Conservation (phyloP, 2,888 invertebrate genomes). For the Heliothis peltigera region DNA sequence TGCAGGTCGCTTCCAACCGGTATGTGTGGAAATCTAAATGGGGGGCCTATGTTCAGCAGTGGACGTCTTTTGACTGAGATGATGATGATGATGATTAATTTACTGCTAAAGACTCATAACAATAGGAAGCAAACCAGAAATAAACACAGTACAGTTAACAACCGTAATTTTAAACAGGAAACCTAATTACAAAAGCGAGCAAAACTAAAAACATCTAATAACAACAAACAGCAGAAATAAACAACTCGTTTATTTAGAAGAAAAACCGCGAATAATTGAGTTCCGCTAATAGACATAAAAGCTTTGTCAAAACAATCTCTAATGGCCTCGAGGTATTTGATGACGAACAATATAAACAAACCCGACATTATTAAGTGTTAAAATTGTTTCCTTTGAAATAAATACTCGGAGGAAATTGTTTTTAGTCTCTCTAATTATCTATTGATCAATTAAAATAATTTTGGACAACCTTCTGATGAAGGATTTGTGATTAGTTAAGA, state of each 20-base stretch:
- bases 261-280: conserved; percentile 29
- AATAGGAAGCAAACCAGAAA: no score
- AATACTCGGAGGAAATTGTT: conserved; percentile 24
- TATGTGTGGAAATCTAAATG: no score
- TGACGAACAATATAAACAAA: conserved; percentile 32
- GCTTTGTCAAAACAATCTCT: conserved; percentile 43
- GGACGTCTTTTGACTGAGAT: no score
- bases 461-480: not conserved
- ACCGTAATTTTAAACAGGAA: not conserved
- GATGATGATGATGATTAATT: no score
- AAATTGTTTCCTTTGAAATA: conserved; percentile 46
- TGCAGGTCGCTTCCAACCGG: no score
- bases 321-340: conserved; percentile 43
- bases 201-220: not conserved
- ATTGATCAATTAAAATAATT: conserved; percentile 6
- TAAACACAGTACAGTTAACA: no score
- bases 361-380: conserved; percentile 14
- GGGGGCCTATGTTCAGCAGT: no score
- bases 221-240: conserved; percentile 16
- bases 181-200: not conserved
- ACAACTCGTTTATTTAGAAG: conserved; percentile 16
- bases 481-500: not conserved
- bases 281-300: conserved; percentile 37
- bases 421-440: conserved; percentile 2
- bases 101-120: no score